Base-by-base conservation (phyloP, 2,888 invertebrate genomes). In the Oxytorus armatus region DNA sequence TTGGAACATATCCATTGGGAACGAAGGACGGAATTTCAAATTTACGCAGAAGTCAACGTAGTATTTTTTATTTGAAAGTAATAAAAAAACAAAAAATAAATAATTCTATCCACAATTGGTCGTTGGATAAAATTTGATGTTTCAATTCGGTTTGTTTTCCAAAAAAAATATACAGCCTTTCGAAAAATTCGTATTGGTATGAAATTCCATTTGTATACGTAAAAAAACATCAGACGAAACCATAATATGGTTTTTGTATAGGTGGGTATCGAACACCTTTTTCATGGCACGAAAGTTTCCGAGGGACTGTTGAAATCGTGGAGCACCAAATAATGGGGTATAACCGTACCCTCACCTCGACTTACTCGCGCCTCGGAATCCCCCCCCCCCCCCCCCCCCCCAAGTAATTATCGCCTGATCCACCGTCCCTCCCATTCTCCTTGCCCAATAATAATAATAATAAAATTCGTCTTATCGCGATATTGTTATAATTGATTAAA, bases 291-390 rank as follows among this genome's bases (percentile, higher is more conserved):
- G 76, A 63, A 65, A 55, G 39, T n/a, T 70, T 36, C 59, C 57
- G 59, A 42, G 36, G 70, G 76, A 79, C 79, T 72, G 76, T 79
- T 76, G 57, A 61, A 66, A 68, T 72, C 72, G 63, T 61, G 79
- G 39, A n/a, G 51, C 39, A 63, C 42, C 23, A 61, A 61, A 8
- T 57, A 18, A n/a, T n/a, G 49, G 14, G 59, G 36, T 49, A 76
- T 70, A 79, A 70, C 75, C 75, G 75, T 79, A 76, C 63, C 79
- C 79, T 75, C 75, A 76, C 75, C 79, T 76, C 66, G 79, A 53
- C 63, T 76, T 66, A 66, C 70, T 78, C 78, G 69, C 69, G 74
- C 55, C 69, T 74, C 51, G 49, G 69, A 29, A 51, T 69, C 39
- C 63, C 51, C 44, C 23, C 8, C 21, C 29, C 29, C 16, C 42